Conservation (phyloP, 30 jellyfish, hydroid and myxozoan species). For the Hydractinia echinata region DNA sequence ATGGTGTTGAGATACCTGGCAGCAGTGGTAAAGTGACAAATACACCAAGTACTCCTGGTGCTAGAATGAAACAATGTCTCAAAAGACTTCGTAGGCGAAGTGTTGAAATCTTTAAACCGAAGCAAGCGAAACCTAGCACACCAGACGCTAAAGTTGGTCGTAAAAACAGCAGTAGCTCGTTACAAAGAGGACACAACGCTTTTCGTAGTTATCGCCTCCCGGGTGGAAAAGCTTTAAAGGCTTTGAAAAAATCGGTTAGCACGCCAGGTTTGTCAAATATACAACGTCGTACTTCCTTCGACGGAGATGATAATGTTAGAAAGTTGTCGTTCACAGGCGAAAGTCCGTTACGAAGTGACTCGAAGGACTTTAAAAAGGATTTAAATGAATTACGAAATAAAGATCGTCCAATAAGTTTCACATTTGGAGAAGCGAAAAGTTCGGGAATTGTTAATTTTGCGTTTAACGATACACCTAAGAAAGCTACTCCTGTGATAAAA, state of each 20-base stretch:
- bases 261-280: slow-evolving; percentile 17
- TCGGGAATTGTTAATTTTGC: slow-evolving; percentile 13
- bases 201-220: slow-evolving; percentile 1
- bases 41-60: slow-evolving; percentile 38
- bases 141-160: slow-evolving; percentile 15
- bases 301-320: neutral
- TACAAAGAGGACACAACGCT: slow-evolving; percentile 3
- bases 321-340: neutral
- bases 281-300: slow-evolving; percentile 7
- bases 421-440: slow-evolving; percentile 4
- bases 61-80: slow-evolving; percentile 15
- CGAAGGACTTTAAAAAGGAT: neutral
- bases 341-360: slow-evolving; percentile 8
- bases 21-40: neutral
- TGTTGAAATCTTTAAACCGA: slow-evolving; percentile 35
- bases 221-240: neutral
- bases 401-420: slow-evolving; percentile 32
- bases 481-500: slow-evolving; percentile 30
- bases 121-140: slow-evolving; percentile 18
- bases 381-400: slow-evolving; percentile 2
- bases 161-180: neutral
- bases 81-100: slow-evolving; percentile 40
- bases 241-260: slow-evolving; percentile 35
- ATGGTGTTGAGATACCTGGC: neutral
- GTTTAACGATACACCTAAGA: slow-evolving; percentile 11